Evolutionary conservation across 2,888 invertebrate genomes (phyloP), one percentile per base, ranked within the genome.

Genomic region (Caenorhabditis panamensis): DNA sequence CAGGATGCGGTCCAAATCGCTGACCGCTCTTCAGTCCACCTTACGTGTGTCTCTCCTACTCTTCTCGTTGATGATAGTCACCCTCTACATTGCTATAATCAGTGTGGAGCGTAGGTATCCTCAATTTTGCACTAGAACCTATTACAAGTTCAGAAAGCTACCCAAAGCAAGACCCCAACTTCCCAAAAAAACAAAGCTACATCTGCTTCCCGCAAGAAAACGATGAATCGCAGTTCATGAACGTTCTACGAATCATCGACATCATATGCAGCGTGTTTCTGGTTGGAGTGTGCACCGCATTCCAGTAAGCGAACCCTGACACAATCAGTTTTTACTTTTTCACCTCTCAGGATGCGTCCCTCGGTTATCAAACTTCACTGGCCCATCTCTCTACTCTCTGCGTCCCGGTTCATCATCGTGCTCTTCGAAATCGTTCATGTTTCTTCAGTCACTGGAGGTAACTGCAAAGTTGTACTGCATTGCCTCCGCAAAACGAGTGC

Each of bases 371-470:
- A 24, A 18, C 8, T 75, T 4, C 75, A 75, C 53, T 75, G 59
- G 66, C 31, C 18, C 2, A 59, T 67, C n/a, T 37, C 54, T 0
- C 0, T 31, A 0, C 37, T 67, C 5, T 49, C 31, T 1, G 20
- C n/a, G 1, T 0, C 44, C 6, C 59, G 75, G 0, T 75, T 75
- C 18, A 22, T 59, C 11, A 8, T 67, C 8, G 31, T 67, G 1
- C 11, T 66, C 9, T 4, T 44, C 0, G 58, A 61, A 22, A 18
- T 75, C 1, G n/a, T 41, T 13, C 66, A 75, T 16, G 36, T 66
- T 13, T 66, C 75, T 28, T 64, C 64, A 2, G 20, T 66, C 18
- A 75, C 16, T 4, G 61, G 61, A 66, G 61, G 75, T 64, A n/a
- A n/a, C 2, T 47, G 24, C 6, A 24, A 24, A 41, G 28, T 0